Percentiles rank a stretch among this genome's conserved stretches.
phyloP scores from a whole-genome alignment of 2,797 vertebrate genomes.

The Cottoperca gobio region DNA sequence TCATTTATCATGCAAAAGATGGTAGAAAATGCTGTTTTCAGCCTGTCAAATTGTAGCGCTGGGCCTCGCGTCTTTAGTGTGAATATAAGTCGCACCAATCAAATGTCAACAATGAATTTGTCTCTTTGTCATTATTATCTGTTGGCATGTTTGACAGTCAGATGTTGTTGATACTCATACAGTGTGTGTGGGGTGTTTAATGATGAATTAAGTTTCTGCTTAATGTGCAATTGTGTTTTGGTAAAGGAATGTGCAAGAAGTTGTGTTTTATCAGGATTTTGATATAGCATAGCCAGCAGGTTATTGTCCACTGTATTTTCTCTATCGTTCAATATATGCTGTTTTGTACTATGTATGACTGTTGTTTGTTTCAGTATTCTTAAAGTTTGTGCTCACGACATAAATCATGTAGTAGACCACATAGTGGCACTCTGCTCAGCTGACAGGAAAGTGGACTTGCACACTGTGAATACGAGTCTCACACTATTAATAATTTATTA shows the following conservation, averaged over 20 bases:
- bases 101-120: not conserved
- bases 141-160: not conserved
- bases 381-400: not conserved
- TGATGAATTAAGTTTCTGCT: not conserved
- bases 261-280: not conserved
- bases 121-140: not conserved
- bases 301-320: not conserved
- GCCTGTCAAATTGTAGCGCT: no score
- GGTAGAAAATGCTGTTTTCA: no score
- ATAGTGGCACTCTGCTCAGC: not conserved
- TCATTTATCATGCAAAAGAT: no score
- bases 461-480: not conserved
- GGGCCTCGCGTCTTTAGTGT: no score
- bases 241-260: not conserved
- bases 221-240: not conserved
- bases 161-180: not conserved
- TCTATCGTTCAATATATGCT: not conserved
- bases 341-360: not conserved
- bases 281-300: not conserved
- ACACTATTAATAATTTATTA: constrained; percentile 14
- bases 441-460: not conserved
- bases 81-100: no score
- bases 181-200: not conserved
- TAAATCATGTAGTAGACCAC: not conserved
- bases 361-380: not conserved